phyloP scores from a whole-genome alignment of 2,797 vertebrate genomes.

The Sebastes miniatus region DNA sequence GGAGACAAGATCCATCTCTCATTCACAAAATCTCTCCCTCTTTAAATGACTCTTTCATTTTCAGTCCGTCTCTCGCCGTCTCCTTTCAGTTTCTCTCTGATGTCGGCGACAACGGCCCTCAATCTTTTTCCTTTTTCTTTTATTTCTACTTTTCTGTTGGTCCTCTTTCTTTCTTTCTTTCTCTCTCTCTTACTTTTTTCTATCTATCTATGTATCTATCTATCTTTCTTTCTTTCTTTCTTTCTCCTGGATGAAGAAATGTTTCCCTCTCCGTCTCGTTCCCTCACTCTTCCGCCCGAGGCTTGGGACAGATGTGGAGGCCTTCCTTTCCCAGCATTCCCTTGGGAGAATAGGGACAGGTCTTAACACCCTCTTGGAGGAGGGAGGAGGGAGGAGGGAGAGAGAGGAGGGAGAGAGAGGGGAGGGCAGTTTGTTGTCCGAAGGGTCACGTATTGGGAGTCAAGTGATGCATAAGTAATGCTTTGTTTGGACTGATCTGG shows the following conservation, averaged over 20 bases:
- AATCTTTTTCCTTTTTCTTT: not conserved
- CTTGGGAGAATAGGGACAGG: slow-evolving; percentile 73
- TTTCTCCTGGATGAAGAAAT: slow-evolving; percentile 41
- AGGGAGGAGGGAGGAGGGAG: slow-evolving; percentile 7
- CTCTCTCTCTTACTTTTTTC: not conserved
- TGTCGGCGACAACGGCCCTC: not conserved
- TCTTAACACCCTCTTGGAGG: slow-evolving; percentile 73
- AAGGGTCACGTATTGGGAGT: slow-evolving; percentile 72
- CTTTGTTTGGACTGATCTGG: slow-evolving; percentile 71
- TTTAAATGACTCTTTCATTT: slow-evolving; percentile 21
- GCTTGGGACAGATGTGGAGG: slow-evolving; percentile 82
- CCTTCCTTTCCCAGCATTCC: slow-evolving; percentile 84
- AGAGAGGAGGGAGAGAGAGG: not conserved
- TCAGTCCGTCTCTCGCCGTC: not conserved
- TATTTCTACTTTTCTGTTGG: not conserved
- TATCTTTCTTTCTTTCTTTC: slow-evolving; percentile 3
- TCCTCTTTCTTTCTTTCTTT: not conserved
- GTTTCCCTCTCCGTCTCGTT: slow-evolving; percentile 33
- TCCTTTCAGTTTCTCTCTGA: not conserved
- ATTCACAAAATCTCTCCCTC: slow-evolving; percentile 50
- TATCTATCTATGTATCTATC: not conserved
- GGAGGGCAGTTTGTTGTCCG: slow-evolving; percentile 62
- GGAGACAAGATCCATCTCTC: slow-evolving; percentile 64
- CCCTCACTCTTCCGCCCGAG: slow-evolving; percentile 57
- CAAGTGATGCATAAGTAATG: slow-evolving; percentile 75